These are phyloP conservation scores for Lepus townsendii DNA, from an alignment of 2,797 vertebrate species.

Conservation along the genomic window DNA sequence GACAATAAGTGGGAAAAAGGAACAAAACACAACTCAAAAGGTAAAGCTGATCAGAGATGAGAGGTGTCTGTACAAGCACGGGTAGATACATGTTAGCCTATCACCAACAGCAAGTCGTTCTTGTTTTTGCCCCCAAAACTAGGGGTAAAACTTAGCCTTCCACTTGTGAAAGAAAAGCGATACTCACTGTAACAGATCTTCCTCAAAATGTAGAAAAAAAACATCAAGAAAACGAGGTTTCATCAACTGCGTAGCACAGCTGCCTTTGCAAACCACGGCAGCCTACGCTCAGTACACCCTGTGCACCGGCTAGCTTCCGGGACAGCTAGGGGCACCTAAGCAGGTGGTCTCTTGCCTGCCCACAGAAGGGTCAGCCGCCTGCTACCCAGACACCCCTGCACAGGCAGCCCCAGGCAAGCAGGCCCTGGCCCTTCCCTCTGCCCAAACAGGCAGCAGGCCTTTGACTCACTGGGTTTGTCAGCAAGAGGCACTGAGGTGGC, in stretches of 20 bases:
- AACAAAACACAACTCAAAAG: not conserved
- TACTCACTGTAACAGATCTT: not conserved
- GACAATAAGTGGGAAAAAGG: not conserved
- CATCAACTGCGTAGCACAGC: not conserved
- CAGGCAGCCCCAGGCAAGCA: not conserved
- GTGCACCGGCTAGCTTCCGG: not conserved
- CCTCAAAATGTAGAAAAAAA: constrained; percentile 50
- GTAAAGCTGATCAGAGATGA: not conserved
- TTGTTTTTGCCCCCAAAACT: not conserved
- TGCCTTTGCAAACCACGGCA: not conserved
- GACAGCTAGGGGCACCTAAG: not conserved
- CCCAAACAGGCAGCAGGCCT: constrained; percentile 11
- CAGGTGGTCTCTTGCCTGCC: constrained; percentile 51
- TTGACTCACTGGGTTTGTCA: constrained; percentile 49
- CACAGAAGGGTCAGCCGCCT: not conserved
- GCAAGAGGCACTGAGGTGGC: constrained; percentile 46
- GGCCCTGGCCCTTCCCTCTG: constrained; percentile 24
- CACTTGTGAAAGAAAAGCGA: constrained; percentile 35
- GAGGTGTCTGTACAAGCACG: not conserved
- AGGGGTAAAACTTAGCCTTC: not conserved
- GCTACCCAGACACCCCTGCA: not conserved
- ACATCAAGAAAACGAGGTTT: constrained; percentile 67
- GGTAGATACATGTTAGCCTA: not conserved
- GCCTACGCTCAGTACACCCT: constrained; percentile 25
- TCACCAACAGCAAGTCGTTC: not conserved